A percentile compares a stretch with the other conserved stretches of the same genome.
Conservation (phyloP, 2,888 invertebrate genomes). For the Chrysomela aeneicollis region DNA sequence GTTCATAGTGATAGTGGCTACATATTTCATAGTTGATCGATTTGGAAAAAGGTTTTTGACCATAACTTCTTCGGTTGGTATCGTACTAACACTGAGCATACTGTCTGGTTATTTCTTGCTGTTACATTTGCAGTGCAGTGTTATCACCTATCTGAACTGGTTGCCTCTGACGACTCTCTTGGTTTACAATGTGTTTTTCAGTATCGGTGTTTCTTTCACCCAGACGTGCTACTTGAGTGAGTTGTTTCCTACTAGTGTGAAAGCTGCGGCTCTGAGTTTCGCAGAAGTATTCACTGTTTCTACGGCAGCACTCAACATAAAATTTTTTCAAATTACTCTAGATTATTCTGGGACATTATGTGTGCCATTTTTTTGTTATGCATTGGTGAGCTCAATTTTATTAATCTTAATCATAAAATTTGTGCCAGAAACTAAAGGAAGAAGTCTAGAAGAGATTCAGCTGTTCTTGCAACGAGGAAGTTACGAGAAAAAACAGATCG, state of each 20-base stretch:
- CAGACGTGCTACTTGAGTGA: constrained; percentile 57
- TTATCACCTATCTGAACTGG: constrained; percentile 11
- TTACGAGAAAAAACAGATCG: not conserved
- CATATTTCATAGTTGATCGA: constrained; percentile 65
- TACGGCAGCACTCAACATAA: constrained; percentile 62
- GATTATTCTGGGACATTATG: constrained; percentile 67
- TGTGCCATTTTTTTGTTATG: constrained; percentile 72
- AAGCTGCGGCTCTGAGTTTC: constrained; percentile 66
- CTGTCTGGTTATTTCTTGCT: constrained; percentile 59
- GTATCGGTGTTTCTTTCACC: constrained; percentile 56
- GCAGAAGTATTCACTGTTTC: constrained; percentile 64
- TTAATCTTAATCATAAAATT: constrained; percentile 67
- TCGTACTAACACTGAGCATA: constrained; percentile 33
- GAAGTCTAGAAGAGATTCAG: constrained; percentile 74
- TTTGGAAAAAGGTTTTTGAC: constrained; percentile 66
- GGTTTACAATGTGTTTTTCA: constrained; percentile 63
- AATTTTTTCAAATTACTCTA: constrained; percentile 63
- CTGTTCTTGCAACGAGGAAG: constrained; percentile 63
- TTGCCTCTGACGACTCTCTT: constrained; percentile 63
- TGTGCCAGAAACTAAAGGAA: constrained; percentile 77
- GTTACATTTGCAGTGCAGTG: constrained; percentile 51
- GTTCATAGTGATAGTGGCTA: constrained; percentile 65
- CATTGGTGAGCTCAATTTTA: constrained; percentile 67
- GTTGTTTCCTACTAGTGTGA: constrained; percentile 65
- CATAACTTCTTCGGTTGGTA: constrained; percentile 62